Evolutionary conservation across 2,113 vertebrate species (phyloP), one percentile per base, ranked within the genome.

Genomic region (Ornithorhynchus anatinus): DNA sequence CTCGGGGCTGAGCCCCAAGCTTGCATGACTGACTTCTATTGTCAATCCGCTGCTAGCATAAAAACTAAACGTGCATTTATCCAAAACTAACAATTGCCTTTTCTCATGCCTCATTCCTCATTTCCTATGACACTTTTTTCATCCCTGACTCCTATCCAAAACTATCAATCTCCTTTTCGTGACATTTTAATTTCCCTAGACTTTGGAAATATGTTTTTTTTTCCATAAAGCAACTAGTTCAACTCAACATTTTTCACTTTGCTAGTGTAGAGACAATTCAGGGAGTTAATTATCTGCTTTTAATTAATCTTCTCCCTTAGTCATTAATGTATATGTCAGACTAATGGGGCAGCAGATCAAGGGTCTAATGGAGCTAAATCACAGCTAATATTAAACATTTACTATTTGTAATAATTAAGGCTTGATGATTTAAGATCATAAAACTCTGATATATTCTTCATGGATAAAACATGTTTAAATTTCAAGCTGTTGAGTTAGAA

Each of bases 301-400:
- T 43, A 77, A 75, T 31, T 14, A 42, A 19, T 61, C 52, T 76
- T 73, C 60, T 67, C 62, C 62, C 47, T 33, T 44, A 75, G 72
- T 38, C 42, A 74, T 73, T 75, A 32, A 50, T 82, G 68, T 78
- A 56, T 17, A 32, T 64, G 23, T 27, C 13, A 69, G 37, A 72
- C 42, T 57, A 73, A 51, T 53, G 42, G 12, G 14, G 69, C 52
- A 78, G 31, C 10, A 78, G 51, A 82, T 80, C 66, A 87, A 81
- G 86, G 69, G 69, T 54, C 22, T 75, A 82, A 58, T 63, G 43
- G 40, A 60, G 35, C 31, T 80, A 81, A 80, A 80, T 73, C 81
- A 36, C 4, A 67, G 27, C 66, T 72, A 84, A 78, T 72, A 67
- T 59, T 64, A 64, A 54, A 40, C 40, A 60, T 31, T 78, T 29